A percentile compares a stretch with the other conserved stretches of the same genome.
phyloP scores from a whole-genome alignment of 2,888 invertebrate genomes.

The Lydus trimaculatus region DNA sequence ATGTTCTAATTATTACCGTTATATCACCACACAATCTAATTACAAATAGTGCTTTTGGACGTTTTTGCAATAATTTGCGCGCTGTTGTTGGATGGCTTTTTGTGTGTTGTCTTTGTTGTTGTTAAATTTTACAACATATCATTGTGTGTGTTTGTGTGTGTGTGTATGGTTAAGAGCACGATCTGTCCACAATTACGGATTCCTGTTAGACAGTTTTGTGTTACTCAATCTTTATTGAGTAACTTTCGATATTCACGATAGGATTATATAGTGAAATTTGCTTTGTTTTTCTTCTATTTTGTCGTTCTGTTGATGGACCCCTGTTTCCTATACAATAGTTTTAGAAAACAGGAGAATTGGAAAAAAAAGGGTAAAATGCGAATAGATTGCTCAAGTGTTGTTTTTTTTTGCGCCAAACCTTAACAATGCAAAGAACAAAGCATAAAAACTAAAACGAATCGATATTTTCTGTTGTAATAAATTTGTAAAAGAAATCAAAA shows the following conservation, averaged over 20 bases:
- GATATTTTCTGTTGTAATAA: slow-evolving; percentile 10
- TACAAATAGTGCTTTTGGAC: slow-evolving; percentile 14
- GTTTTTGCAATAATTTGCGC: too few species aligned
- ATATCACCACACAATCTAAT: slow-evolving; percentile 11
- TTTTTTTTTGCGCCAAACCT: background rate
- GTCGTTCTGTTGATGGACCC: background rate
- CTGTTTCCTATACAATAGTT: too few species aligned
- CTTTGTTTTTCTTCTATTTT: slow-evolving; percentile 22
- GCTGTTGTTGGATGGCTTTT: too few species aligned
- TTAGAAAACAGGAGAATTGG: slow-evolving; percentile 17
- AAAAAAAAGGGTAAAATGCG: slow-evolving; percentile 11
- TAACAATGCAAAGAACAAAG: slow-evolving; percentile 21
- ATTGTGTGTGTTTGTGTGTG: too few species aligned
- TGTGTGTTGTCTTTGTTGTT: background rate
- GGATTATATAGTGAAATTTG: slow-evolving; percentile 30
- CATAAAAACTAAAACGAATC: slow-evolving; percentile 17
- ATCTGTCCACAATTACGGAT: slow-evolving; percentile 37
- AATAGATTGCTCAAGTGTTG: background rate
- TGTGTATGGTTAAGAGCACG: slow-evolving; percentile 27
- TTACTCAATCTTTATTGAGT: slow-evolving; percentile 39
- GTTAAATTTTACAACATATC: slow-evolving; percentile 26
- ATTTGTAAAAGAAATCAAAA: slow-evolving; percentile 4
- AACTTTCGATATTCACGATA: slow-evolving; percentile 45
- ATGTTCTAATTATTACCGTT: slow-evolving; percentile 22
- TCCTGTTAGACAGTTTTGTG: slow-evolving; percentile 31